Percentiles rank a stretch among this genome's conserved stretches.
phyloP scores from a whole-genome alignment of 2,888 invertebrate genomes.

The Hydrotaea diabolus region DNA sequence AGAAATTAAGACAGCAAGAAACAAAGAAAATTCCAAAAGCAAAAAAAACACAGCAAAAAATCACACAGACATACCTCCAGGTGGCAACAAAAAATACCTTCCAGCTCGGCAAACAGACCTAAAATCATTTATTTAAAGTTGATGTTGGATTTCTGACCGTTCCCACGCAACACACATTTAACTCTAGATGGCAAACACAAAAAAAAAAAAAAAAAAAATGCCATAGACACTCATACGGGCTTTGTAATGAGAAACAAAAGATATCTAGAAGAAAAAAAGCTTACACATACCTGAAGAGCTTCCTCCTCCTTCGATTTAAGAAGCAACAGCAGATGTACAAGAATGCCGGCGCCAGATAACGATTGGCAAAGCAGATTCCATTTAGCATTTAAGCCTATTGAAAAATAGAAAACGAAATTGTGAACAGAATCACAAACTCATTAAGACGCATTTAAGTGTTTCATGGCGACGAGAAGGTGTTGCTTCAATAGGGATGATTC shows the following conservation, averaged over 20 bases:
- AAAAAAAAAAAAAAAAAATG: background rate
- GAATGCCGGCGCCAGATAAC: background rate
- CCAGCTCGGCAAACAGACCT: no score
- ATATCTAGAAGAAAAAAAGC: background rate
- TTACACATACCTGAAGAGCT: background rate
- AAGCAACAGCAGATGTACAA: background rate
- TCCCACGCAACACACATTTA: background rate
- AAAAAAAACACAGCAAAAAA: no score
- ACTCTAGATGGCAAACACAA: background rate
- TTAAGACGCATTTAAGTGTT: conserved; percentile 8
- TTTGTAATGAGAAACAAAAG: background rate
- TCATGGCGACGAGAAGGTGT: background rate
- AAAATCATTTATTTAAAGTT: no score
- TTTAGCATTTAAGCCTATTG: background rate
- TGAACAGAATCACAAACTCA: conserved; percentile 4
- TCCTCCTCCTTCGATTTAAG: background rate
- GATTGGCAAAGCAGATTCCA: background rate
- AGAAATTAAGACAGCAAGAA: no score
- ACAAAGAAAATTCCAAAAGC: no score
- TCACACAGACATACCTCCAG: no score
- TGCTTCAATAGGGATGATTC: no score
- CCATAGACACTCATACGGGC: no score
- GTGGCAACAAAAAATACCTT: no score
- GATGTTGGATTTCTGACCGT: no score
- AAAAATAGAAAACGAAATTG: background rate